Base-by-base conservation (phyloP, 2,113 vertebrate species). In the Chaetops frenatus region DNA sequence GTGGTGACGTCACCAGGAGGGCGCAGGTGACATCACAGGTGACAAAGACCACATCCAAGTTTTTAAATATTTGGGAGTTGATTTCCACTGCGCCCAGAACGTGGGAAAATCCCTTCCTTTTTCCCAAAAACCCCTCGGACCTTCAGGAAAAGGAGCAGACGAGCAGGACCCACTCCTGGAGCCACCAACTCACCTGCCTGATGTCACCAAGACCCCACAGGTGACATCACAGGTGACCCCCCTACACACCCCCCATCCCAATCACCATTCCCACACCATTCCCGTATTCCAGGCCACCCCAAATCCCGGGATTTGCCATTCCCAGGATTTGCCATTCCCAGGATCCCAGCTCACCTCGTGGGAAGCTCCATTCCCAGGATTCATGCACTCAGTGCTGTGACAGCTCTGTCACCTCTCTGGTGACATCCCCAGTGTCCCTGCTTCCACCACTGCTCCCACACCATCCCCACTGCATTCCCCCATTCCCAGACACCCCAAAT, bases 401-500 rank as follows among this genome's bases (percentile, higher is more conserved):
- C 24, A 38, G 24, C 35, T 25, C 35, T 60, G 58, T 17, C 58
- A 57, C 56, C 56, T 10, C 7, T 1, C 21, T 7, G 22, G 56
- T 57, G 56, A 57, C 56, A 35, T 16, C 54, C 22, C 56, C 56
- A 57, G 33, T 20, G 9, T 20, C 45, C 20, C 45, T 47, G 45
- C 45, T 22, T 20, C 45, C 22, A 23, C 51, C 29, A 2, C 18
- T 28, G 36, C 35, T 19, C 28, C 17, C 31, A 12, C 42, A n/a
- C 42, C 28, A 40, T 8, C 11, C 31, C 51, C 38, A 40, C 5
- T 1, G 5, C 2, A 1, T 12, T 47, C 5, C 23, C 23, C 33
- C 25, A 24, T 20, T 61, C 38, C 38, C 38, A 38, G 11, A 38
- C 10, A 20, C 18, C 27, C 27, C 38, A 31, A 42, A 9, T 56